phyloP scores from a whole-genome alignment of 2,797 vertebrate genomes.

The Melanotaenia parkinsoni region DNA sequence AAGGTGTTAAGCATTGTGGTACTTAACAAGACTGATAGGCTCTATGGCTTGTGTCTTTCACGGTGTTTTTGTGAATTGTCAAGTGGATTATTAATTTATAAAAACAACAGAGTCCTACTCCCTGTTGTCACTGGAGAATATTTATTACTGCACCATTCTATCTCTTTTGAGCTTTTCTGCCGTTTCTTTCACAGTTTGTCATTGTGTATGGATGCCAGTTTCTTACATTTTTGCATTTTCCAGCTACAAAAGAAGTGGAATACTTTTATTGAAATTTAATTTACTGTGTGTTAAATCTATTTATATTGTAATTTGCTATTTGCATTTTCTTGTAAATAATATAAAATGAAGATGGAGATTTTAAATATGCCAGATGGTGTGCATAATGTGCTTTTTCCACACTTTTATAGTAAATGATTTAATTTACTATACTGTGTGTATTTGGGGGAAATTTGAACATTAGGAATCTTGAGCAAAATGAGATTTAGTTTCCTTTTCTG shows the following conservation, averaged over 20 bases:
- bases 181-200: not conserved
- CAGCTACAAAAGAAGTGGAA: not conserved
- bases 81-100: conserved; percentile 45
- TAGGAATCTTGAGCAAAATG: conserved; percentile 10
- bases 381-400: conserved; percentile 52
- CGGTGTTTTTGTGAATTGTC: conserved; percentile 34
- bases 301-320: not conserved
- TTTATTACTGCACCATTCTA: conserved; percentile 25
- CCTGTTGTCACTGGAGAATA: conserved; percentile 22
- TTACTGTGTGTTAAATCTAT: not conserved
- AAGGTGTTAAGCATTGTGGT: conserved; percentile 54
- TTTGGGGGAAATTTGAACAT: conserved; percentile 15
- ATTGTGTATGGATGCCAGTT: not conserved
- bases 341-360: conserved; percentile 31
- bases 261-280: not conserved
- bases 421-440: conserved; percentile 16
- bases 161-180: conserved; percentile 11
- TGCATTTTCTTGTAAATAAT: not conserved
- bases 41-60: conserved; percentile 56
- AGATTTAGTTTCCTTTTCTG: conserved; percentile 18
- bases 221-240: conserved; percentile 1
- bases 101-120: conserved; percentile 38
- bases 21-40: conserved; percentile 64
- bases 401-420: conserved; percentile 41
- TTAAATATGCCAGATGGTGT: conserved; percentile 54